These are phyloP conservation scores for Psilanteris sp. DNA, from an alignment of 1,140 invertebrate species.

Conservation along the genomic window DNA sequence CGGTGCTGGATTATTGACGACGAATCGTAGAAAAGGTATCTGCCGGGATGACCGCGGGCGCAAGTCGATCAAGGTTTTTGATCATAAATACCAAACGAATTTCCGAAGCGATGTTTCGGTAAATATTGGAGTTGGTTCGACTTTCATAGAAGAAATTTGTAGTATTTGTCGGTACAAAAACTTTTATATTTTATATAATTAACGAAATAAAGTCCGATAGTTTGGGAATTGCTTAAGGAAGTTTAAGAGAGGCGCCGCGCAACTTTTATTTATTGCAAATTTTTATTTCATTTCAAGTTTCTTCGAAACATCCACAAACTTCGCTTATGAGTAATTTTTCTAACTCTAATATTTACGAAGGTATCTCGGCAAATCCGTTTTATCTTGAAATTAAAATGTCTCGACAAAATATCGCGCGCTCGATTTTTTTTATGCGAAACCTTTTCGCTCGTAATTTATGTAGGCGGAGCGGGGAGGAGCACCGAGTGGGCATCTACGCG, in stretches of 20 bases:
- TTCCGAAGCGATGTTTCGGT: conserved; percentile 1
- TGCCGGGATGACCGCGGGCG: neutral
- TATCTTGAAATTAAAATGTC: conserved; percentile 61
- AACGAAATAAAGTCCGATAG: conserved; percentile 30
- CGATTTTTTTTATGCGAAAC: conserved; percentile 48
- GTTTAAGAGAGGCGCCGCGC: conserved; percentile 30
- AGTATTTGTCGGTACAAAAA: conserved; percentile 22
- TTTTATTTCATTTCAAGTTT: conserved; percentile 58
- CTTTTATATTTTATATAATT: conserved; percentile 47
- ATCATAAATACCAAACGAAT: conserved; percentile 24
- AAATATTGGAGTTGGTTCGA: conserved; percentile 16
- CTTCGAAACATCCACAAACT: conserved; percentile 43
- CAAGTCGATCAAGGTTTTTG: conserved; percentile 25
- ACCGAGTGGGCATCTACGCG: neutral
- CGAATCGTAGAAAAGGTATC: conserved; percentile 4
- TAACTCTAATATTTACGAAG: conserved; percentile 61
- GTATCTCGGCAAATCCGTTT: conserved; percentile 44
- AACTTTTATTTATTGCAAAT: conserved; percentile 60
- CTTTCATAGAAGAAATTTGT: conserved; percentile 27
- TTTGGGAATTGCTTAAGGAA: conserved; percentile 42
- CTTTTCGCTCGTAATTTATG: conserved; percentile 41
- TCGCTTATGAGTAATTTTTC: conserved; percentile 59
- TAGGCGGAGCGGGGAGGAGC: neutral
- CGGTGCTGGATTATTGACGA: conserved; percentile 19
- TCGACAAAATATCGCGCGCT: conserved; percentile 7